Conservation (phyloP, 2,797 vertebrate species). For the Kryptolebias ocellatus region DNA sequence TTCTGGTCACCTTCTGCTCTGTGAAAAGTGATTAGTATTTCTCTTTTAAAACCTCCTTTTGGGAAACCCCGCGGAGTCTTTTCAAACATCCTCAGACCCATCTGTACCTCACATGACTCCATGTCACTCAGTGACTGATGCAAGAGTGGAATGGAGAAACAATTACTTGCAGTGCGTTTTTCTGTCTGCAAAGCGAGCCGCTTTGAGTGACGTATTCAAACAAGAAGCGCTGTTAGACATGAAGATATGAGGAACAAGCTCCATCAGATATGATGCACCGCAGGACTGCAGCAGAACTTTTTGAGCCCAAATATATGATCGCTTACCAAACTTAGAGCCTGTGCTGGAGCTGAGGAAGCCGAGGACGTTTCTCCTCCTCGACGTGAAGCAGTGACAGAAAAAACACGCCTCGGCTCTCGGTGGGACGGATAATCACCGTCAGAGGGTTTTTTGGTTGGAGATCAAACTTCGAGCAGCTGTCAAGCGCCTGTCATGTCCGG, state of each 20-base stretch:
- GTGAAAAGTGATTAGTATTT: background rate
- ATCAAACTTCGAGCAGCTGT: constrained; percentile 30
- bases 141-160: constrained; percentile 33
- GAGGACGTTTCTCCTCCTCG: background rate
- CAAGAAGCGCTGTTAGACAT: background rate
- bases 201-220: background rate
- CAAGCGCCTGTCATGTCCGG: background rate
- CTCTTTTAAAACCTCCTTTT: constrained; percentile 1
- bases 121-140: constrained; percentile 49
- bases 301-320: background rate
- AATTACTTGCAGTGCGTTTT: background rate
- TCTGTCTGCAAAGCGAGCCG: too few species aligned
- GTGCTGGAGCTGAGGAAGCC: background rate
- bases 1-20: background rate
- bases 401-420: background rate
- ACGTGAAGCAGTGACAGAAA: background rate
- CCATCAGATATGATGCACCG: too few species aligned
- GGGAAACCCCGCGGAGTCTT: background rate
- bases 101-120: constrained; percentile 57
- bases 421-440: background rate
- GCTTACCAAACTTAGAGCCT: background rate
- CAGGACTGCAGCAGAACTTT: background rate
- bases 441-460: constrained; percentile 5
- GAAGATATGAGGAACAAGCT: too few species aligned
- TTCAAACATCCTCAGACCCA: background rate